Conservation (phyloP, 2,888 invertebrate genomes). For the Coelopa pilipes region DNA sequence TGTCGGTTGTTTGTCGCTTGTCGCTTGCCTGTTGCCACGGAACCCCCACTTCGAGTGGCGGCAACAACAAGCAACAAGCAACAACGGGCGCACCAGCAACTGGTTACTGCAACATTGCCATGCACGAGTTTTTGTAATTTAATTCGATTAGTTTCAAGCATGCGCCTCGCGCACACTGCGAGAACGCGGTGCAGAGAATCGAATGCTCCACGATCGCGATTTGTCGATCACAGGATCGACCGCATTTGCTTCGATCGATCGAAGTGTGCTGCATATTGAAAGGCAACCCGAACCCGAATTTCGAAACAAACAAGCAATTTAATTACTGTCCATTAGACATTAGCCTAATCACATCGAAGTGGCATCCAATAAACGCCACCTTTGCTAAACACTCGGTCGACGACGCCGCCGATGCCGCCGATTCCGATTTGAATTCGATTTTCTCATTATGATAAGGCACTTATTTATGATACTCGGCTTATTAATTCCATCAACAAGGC, state of each 20-base stretch:
- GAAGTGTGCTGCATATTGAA: too few relatives aligned
- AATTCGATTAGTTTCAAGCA: constrained; percentile 36
- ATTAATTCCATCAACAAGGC: constrained; percentile 28
- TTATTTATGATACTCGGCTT: constrained; percentile 28
- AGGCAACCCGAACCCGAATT: background rate
- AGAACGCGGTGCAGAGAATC: too few relatives aligned
- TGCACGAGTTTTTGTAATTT: constrained; percentile 30
- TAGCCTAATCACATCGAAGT: background rate
- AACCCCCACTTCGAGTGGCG: constrained; percentile 15
- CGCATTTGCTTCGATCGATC: too few relatives aligned
- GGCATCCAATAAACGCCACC: constrained; percentile 15
- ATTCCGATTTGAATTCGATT: background rate
- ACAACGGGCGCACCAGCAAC: constrained; percentile 2
- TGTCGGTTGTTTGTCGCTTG: too few relatives aligned
- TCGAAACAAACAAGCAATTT: background rate
- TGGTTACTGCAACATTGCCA: background rate
- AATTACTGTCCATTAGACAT: background rate
- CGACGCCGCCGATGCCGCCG: background rate
- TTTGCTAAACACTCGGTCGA: background rate
- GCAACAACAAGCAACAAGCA: constrained; percentile 23
- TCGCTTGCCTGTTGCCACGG: background rate
- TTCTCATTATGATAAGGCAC: constrained; percentile 29
- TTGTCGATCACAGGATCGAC: background rate
- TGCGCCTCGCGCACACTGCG: constrained; percentile 18
- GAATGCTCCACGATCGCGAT: background rate